These are phyloP conservation scores for Norana najaformis DNA, from an alignment of 2,888 invertebrate species.

Conservation along the genomic window DNA sequence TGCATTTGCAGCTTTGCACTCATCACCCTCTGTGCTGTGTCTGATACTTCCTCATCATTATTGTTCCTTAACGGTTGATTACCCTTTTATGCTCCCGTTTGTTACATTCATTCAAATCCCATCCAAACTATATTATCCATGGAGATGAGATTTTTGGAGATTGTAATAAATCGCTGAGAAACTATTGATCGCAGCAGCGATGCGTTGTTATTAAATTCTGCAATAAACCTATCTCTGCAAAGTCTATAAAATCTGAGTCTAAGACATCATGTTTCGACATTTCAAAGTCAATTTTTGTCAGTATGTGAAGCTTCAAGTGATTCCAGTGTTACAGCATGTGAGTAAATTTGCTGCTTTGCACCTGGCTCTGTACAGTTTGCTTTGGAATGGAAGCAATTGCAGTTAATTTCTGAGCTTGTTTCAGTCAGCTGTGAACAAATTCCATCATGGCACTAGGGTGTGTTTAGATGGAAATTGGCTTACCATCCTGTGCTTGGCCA, in stretches of 20 bases:
- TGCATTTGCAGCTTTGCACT: not conserved
- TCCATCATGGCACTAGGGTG: not conserved
- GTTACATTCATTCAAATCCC: not conserved
- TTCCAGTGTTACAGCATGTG: not conserved
- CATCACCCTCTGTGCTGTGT: not conserved
- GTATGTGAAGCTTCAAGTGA: not conserved
- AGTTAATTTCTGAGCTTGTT: not conserved
- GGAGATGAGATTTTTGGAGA: constrained; percentile 13
- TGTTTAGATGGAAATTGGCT: constrained; percentile 13
- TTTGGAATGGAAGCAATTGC: not conserved
- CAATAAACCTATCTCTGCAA: not conserved
- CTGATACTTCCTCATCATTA: not conserved
- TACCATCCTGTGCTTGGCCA: not conserved
- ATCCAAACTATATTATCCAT: not conserved
- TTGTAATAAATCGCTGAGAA: not conserved
- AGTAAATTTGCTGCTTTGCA: not conserved
- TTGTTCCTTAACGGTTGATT: not conserved
- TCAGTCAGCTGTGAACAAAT: not conserved
- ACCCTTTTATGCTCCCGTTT: not conserved
- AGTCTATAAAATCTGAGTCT: not conserved
- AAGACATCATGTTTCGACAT: not conserved
- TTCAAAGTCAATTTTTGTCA: not conserved
- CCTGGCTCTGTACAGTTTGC: not conserved
- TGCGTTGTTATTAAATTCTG: constrained; percentile 5
- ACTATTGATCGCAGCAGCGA: not conserved